Percentiles rank a stretch among this genome's conserved stretches.
These are phyloP conservation scores for Ooceraea biroi DNA, from an alignment of 1,140 invertebrate species.

Conservation along the genomic window DNA sequence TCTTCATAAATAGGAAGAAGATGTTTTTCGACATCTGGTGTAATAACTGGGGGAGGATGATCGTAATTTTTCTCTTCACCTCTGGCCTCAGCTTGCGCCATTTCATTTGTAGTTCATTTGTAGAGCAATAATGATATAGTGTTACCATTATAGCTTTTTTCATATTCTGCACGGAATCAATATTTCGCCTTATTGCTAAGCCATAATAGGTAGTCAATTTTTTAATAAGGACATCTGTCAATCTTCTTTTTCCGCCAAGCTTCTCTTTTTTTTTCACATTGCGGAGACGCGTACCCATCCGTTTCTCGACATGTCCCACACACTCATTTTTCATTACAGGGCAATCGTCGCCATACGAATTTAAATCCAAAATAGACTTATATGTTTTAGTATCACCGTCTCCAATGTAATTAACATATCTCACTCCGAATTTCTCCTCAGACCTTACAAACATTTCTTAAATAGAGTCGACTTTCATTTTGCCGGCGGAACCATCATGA, in stretches of 20 bases:
- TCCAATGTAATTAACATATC: background rate
- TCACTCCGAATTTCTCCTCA: too few relatives aligned
- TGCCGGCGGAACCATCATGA: too few relatives aligned
- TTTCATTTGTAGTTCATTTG: background rate
- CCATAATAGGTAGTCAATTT: conserved; percentile 4
- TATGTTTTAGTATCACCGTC: background rate
- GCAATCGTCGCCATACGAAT: background rate
- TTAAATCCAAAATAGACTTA: background rate
- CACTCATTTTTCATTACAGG: background rate
- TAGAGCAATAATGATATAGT: background rate
- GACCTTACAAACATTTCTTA: too few relatives aligned
- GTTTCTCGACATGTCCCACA: background rate
- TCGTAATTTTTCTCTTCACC: background rate
- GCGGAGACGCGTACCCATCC: background rate
- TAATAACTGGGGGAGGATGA: background rate
- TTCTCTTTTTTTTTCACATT: background rate
- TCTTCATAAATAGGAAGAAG: too few relatives aligned
- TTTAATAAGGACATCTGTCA: background rate
- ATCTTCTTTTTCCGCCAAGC: background rate
- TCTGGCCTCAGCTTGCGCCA: background rate
- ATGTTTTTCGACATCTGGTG: background rate
- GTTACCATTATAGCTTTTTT: background rate
- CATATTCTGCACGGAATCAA: background rate
- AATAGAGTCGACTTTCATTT: too few relatives aligned
- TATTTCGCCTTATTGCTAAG: background rate